Conservation (phyloP, 2,113 vertebrate species). For the Pao palembangensis region DNA sequence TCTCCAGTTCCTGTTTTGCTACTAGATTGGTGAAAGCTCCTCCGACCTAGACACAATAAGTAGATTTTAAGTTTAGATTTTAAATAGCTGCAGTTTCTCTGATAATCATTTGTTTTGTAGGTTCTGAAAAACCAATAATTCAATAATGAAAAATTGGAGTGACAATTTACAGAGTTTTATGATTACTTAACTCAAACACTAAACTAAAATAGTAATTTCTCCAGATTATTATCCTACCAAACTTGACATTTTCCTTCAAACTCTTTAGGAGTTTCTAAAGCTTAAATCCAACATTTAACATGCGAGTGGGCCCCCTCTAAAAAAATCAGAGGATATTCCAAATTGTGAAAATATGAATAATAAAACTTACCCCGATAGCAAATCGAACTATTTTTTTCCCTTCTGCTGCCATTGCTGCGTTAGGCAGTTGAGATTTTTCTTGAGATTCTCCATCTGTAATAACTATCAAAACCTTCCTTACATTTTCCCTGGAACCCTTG, state of each 20-base stretch:
- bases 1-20: background rate
- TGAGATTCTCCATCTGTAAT: conserved; percentile 70
- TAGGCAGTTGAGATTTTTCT: accelerated
- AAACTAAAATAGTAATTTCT: too few species aligned
- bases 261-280: too few species aligned
- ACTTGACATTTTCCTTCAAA: too few species aligned
- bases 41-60: conserved; percentile 69
- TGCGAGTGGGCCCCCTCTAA: too few species aligned
- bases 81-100: background rate
- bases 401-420: background rate
- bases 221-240: too few species aligned
- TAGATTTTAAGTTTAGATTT: background rate
- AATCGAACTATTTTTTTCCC: conserved; percentile 46
- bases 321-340: too few species aligned
- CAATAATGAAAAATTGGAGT: too few species aligned
- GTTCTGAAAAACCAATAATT: too few species aligned
- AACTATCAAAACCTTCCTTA: conserved; percentile 65
- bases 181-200: too few species aligned
- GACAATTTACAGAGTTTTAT: too few species aligned
- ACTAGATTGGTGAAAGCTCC: accelerated
- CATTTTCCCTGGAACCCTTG: conserved; percentile 33
- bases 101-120: too few species aligned
- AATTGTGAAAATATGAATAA: background rate
- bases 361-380: conserved; percentile 66
- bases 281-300: too few species aligned